phyloP scores from a whole-genome alignment of 2,888 invertebrate genomes.

The Drosophila crucigera region DNA sequence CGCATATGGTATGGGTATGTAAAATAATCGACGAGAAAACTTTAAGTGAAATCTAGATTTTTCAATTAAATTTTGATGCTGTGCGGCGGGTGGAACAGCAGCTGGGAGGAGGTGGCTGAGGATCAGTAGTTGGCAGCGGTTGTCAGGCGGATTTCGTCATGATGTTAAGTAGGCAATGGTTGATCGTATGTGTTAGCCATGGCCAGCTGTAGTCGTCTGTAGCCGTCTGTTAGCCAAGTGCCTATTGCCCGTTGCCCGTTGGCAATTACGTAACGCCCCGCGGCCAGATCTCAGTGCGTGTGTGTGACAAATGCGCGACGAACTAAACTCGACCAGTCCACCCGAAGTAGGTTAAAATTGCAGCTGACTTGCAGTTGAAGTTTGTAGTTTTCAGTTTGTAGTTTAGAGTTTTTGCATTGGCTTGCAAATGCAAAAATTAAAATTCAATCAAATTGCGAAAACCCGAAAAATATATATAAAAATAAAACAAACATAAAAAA shows the following conservation, averaged over 20 bases:
- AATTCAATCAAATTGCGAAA: constrained; percentile 82
- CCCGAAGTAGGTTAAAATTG: constrained; percentile 77
- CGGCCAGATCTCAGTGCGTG: constrained; percentile 54
- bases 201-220: constrained; percentile 58
- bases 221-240: constrained; percentile 50
- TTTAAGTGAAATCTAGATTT: constrained; percentile 67
- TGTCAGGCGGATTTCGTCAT: constrained; percentile 71
- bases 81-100: constrained; percentile 37
- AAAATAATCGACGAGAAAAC: constrained; percentile 61
- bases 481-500: constrained; percentile 11
- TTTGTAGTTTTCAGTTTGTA: constrained; percentile 41
- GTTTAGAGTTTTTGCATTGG: constrained; percentile 56
- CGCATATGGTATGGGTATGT: constrained; percentile 43
- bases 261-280: constrained; percentile 70
- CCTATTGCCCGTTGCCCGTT: constrained; percentile 45
- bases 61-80: constrained; percentile 70
- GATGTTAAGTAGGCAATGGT: constrained; percentile 76
- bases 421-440: constrained; percentile 76
- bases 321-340: constrained; percentile 78
- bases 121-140: constrained; percentile 23
- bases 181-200: constrained; percentile 59
- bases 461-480: constrained; percentile 35
- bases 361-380: constrained; percentile 71
- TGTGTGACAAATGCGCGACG: constrained; percentile 79
- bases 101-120: constrained; percentile 5